A percentile compares a stretch with the other conserved stretches of the same genome.
Evolutionary conservation across 2,113 vertebrate genomes (phyloP).

Genomic region (Oryzias melastigma): DNA sequence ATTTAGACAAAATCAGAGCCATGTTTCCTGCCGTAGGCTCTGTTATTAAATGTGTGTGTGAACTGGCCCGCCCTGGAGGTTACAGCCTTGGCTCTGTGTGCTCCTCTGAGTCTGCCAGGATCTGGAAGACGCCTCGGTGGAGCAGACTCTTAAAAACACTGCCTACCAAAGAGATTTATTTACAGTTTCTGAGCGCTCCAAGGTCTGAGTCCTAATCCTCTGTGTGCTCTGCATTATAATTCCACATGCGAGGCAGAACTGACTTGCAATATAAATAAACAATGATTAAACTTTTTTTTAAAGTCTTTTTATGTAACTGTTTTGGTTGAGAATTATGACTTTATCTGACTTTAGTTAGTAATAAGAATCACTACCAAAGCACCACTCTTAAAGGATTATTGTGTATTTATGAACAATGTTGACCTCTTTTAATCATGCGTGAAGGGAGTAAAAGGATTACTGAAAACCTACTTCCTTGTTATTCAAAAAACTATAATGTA

Average conservation of each 20-base stretch:
- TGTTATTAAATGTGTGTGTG: slow-evolving; percentile 8
- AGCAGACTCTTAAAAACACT: slow-evolving; percentile 58
- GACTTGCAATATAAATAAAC: slow-evolving; percentile 11
- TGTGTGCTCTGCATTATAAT: slow-evolving; percentile 10
- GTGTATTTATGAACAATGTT: no score
- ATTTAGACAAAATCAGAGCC: slow-evolving; percentile 34
- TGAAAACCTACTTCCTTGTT: no score
- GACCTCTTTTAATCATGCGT: no score
- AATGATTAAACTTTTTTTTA: not conserved
- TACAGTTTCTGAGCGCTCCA: slow-evolving; percentile 48
- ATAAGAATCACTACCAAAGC: no score
- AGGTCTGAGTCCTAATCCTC: slow-evolving; percentile 10
- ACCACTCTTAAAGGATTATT: no score
- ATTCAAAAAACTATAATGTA: no score
- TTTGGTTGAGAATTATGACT: no score
- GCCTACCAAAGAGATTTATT: slow-evolving; percentile 66
- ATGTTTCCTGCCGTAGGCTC: not conserved
- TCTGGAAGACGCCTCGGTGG: slow-evolving; percentile 58
- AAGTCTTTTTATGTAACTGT: no score
- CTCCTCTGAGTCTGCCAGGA: slow-evolving; percentile 62
- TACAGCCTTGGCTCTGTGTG: slow-evolving; percentile 46
- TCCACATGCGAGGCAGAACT: not conserved
- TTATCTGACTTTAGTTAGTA: no score
- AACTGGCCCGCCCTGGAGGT: slow-evolving; percentile 45
- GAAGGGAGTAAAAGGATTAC: no score